Conservation (phyloP, 1,140 invertebrate genomes). For the Anthonomus grandis region DNA sequence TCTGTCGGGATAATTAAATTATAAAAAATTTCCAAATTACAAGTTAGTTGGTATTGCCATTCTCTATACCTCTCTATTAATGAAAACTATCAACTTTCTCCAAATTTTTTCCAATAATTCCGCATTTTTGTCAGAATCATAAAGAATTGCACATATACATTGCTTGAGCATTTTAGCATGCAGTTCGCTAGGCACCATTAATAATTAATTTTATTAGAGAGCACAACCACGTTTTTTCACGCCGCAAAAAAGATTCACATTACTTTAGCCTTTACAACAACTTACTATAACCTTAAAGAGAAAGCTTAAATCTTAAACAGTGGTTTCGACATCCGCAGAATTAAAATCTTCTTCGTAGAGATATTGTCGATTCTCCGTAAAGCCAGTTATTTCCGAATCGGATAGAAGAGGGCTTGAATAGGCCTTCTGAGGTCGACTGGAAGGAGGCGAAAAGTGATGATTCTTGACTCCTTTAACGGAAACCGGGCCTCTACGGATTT, state of each 20-base stretch:
- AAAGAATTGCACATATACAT: too few relatives aligned
- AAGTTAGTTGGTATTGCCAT: too few relatives aligned
- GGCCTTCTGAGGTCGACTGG: conserved; percentile 8
- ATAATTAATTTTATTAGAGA: too few relatives aligned
- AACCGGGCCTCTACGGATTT: conserved; percentile 49
- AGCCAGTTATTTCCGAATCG: conserved; percentile 42
- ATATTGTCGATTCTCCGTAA: not conserved
- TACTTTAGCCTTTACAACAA: not conserved
- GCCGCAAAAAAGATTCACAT: not conserved
- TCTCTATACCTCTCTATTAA: too few relatives aligned
- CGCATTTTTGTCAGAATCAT: too few relatives aligned
- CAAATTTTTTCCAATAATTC: too few relatives aligned
- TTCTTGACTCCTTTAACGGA: conserved; percentile 6
- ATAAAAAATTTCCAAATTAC: too few relatives aligned
- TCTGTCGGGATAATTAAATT: too few relatives aligned
- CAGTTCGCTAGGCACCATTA: too few relatives aligned
- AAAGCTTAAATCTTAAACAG: conserved; percentile 13
- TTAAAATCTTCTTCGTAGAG: conserved; percentile 12
- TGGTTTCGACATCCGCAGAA: conserved; percentile 41
- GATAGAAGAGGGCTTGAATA: conserved; percentile 41
- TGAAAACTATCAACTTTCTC: too few relatives aligned
- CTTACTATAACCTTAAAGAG: not conserved
- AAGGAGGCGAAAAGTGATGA: not conserved
- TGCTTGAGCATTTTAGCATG: too few relatives aligned
- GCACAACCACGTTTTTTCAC: not conserved